Conservation (phyloP, 2,888 invertebrate species). For the Tetragnatha montana region DNA sequence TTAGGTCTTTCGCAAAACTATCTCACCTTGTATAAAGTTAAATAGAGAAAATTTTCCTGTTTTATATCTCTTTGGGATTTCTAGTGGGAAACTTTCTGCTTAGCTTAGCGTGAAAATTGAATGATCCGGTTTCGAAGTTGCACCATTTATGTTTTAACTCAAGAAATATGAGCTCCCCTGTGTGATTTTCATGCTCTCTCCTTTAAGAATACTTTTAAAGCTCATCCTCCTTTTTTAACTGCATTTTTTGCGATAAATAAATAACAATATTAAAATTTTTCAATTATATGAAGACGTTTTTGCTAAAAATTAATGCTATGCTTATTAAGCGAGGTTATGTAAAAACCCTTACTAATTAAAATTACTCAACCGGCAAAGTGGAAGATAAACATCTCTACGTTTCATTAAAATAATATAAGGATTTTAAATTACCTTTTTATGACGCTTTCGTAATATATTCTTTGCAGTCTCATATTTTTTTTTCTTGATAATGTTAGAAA, state of each 20-base stretch:
- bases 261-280: too few species aligned
- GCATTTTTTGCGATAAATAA: neutral
- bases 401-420: too few species aligned
- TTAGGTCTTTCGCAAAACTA: neutral
- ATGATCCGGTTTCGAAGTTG: slow-evolving; percentile 1
- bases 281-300: too few species aligned
- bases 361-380: too few species aligned
- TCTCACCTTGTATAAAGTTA: neutral
- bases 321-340: too few species aligned
- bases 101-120: slow-evolving; percentile 30
- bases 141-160: neutral
- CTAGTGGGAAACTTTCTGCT: slow-evolving; percentile 10
- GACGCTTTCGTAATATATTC: too few species aligned
- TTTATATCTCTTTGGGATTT: slow-evolving; percentile 20
- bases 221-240: neutral
- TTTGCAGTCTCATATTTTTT: too few species aligned
- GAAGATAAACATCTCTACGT: too few species aligned
- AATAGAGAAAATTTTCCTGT: neutral
- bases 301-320: too few species aligned
- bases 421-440: too few species aligned
- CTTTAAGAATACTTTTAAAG: neutral
- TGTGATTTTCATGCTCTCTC: neutral
- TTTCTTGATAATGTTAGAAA: too few species aligned
- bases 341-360: too few species aligned
- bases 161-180: neutral